Evolutionary conservation across 1,140 invertebrate species (phyloP).

Genomic region (Cherax destructor): DNA sequence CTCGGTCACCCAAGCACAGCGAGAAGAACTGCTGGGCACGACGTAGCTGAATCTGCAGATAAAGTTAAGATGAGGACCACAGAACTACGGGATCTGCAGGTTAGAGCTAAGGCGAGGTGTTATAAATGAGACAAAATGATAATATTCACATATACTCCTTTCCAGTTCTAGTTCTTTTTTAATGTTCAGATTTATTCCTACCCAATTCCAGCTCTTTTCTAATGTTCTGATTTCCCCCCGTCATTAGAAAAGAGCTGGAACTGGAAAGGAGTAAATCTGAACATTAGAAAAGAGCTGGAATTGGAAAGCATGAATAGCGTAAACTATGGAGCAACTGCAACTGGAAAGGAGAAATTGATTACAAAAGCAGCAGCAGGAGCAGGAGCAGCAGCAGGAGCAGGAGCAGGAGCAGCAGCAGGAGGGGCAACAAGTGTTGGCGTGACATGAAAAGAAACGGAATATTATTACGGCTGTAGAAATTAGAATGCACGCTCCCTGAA

Average conservation of each 20-base stretch:
- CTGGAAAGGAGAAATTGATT: neutral
- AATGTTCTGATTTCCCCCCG: too few relatives aligned
- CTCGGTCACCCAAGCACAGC: conserved; percentile 38
- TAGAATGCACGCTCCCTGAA: too few relatives aligned
- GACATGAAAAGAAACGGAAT: neutral
- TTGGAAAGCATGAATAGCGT: neutral
- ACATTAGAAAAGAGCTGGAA: neutral
- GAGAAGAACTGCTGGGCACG: conserved; percentile 48
- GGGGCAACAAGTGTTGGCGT: neutral
- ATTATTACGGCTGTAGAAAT: too few relatives aligned
- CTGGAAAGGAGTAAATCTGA: too few relatives aligned
- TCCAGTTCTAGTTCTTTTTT: too few relatives aligned
- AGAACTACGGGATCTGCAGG: too few relatives aligned
- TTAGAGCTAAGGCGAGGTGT: neutral
- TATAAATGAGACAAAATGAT: too few relatives aligned
- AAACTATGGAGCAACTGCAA: neutral
- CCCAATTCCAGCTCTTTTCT: too few relatives aligned
- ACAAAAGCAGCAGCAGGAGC: neutral
- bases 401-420: neutral
- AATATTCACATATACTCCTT: too few relatives aligned
- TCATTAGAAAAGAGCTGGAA: too few relatives aligned
- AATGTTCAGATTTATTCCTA: too few relatives aligned
- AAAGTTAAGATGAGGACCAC: too few relatives aligned
- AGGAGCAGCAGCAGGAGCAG: neutral
- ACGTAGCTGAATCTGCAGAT: conserved; percentile 20